These are phyloP conservation scores for Phenganax marumi DNA, from an alignment of 92 coral and sea anemone genomes.

Conservation along the genomic window DNA sequence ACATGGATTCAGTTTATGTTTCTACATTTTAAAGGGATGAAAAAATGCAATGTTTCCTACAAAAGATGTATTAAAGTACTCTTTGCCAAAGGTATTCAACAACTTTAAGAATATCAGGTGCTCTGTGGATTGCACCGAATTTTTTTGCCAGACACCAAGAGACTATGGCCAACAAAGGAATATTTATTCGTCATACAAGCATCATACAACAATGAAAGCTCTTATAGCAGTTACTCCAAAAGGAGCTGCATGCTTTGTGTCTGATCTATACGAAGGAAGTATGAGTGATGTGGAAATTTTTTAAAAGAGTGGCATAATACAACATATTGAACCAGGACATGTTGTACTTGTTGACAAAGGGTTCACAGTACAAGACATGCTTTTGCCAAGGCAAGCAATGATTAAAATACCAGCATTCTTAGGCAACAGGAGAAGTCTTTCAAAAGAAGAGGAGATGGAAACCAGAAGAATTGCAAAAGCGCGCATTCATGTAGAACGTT, in stretches of 20 bases:
- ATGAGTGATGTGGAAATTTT: slow-evolving; percentile 19
- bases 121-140: slow-evolving; percentile 54
- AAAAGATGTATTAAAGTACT: slow-evolving; percentile 45
- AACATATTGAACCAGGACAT: slow-evolving; percentile 19
- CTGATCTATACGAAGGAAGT: slow-evolving; percentile 16
- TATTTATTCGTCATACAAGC: slow-evolving; percentile 49
- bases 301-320: not conserved
- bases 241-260: slow-evolving; percentile 28
- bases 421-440: slow-evolving; percentile 16
- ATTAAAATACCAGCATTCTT: slow-evolving; percentile 52
- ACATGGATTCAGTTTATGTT: slow-evolving; percentile 56
- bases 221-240: slow-evolving; percentile 7
- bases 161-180: slow-evolving; percentile 50
- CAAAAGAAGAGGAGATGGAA: slow-evolving; percentile 35
- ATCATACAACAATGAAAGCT: slow-evolving; percentile 32
- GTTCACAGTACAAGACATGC: slow-evolving; percentile 44
- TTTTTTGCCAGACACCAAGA: slow-evolving; percentile 39
- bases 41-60: slow-evolving; percentile 52
- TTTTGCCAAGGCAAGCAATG: slow-evolving; percentile 34
- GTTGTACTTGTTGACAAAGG: slow-evolving; percentile 38
- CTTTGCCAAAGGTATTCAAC: slow-evolving; percentile 38
- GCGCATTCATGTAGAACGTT: slow-evolving; percentile 33
- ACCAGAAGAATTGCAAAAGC: slow-evolving; percentile 48
- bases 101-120: slow-evolving; percentile 46
- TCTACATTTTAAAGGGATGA: slow-evolving; percentile 48